Conservation (phyloP, 1,140 invertebrate genomes). For the Streblospio benedicti region DNA sequence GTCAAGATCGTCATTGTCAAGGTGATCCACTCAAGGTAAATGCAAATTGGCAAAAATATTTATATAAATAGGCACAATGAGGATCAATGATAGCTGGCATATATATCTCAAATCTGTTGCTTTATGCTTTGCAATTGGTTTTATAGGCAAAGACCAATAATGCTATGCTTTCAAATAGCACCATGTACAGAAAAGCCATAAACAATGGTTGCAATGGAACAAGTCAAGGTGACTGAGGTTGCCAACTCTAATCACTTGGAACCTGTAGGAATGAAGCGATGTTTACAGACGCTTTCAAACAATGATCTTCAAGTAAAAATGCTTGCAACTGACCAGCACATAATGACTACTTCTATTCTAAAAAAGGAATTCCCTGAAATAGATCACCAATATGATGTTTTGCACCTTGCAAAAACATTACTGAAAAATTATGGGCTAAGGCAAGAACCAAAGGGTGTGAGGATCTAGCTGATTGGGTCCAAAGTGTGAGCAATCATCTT, state of each 20-base stretch:
- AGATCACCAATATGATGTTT: background rate
- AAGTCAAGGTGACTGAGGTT: background rate
- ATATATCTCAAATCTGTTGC: no score
- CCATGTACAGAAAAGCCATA: no score
- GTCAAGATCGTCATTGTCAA: no score
- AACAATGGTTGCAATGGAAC: background rate
- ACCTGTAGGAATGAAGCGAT: background rate
- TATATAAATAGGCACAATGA: no score
- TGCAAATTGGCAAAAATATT: no score
- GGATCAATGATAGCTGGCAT: no score
- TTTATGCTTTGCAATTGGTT: no score
- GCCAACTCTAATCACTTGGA: background rate
- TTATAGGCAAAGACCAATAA: no score
- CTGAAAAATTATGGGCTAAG: background rate
- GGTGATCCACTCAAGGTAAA: no score
- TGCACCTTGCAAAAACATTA: background rate
- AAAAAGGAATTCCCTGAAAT: background rate
- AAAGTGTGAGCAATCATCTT: background rate
- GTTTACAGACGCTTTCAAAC: background rate
- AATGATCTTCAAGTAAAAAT: background rate
- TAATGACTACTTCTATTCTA: background rate
- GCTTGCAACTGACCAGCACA: background rate
- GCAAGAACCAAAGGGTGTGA: no score
- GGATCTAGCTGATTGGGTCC: background rate
- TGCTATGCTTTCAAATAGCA: no score